A percentile compares a stretch with the other conserved stretches of the same genome.
Conservation (phyloP, 2,113 vertebrate species). For the Apaloderma vittatum region DNA sequence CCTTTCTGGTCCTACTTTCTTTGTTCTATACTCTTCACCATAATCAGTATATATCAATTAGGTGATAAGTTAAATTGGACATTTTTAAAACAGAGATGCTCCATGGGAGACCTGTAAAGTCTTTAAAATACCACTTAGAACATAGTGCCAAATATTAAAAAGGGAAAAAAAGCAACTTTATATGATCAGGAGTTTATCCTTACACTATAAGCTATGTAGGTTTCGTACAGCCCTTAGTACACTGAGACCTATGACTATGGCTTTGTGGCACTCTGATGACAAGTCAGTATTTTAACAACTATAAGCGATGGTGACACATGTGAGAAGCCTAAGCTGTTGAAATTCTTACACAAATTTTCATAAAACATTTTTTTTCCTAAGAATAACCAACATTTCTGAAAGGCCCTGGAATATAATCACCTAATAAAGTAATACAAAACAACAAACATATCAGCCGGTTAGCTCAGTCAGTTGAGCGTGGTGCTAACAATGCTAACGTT, state of each 20-base stretch:
- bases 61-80: not conserved
- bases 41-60: not conserved
- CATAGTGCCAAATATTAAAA: not conserved
- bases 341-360: not conserved
- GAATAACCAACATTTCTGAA: not conserved
- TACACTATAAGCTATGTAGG: not conserved
- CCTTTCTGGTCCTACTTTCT: not conserved
- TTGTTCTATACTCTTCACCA: not conserved
- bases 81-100: not conserved
- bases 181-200: not conserved
- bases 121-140: not conserved
- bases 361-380: not conserved
- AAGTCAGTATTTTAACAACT: not conserved
- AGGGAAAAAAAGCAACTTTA: not conserved
- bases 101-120: not conserved
- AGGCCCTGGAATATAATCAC: not conserved
- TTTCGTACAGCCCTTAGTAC: not conserved
- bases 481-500: too few relatives aligned
- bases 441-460: not conserved
- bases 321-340: not conserved
- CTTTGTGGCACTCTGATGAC: not conserved
- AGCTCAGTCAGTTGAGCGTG: too few relatives aligned
- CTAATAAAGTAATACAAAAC: not conserved
- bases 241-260: not conserved
- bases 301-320: not conserved